phyloP scores from a whole-genome alignment of 1,140 invertebrate species.

The Liolophura sinensis region DNA sequence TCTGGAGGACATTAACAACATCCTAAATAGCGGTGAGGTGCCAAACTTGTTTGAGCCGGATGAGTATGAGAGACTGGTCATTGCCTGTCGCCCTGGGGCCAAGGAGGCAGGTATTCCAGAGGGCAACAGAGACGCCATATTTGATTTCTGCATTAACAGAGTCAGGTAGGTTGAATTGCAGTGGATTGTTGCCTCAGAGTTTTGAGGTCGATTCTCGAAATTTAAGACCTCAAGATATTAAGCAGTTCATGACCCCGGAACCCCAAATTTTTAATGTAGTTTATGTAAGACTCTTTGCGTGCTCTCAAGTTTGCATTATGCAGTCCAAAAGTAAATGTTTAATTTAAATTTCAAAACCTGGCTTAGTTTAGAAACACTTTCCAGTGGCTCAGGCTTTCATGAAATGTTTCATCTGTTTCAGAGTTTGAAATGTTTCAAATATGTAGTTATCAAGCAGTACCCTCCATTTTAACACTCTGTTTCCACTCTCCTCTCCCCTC shows the following conservation, averaged over 20 bases:
- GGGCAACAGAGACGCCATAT: conserved; percentile 75
- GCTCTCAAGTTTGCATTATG: too few species aligned
- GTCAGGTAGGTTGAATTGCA: conserved; percentile 42
- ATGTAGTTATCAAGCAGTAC: background rate
- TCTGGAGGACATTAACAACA: conserved; percentile 89
- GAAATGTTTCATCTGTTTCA: too few species aligned
- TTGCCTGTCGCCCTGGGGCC: conserved; percentile 69
- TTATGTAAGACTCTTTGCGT: too few species aligned
- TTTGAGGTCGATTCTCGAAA: background rate
- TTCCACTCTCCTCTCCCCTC: conserved; percentile 15
- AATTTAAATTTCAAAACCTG: background rate
- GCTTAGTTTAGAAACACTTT: background rate
- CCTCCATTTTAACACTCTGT: background rate
- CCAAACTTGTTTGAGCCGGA: conserved; percentile 70
- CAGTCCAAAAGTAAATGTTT: background rate
- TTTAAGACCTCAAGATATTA: too few species aligned
- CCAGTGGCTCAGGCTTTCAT: background rate
- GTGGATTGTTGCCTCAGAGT: too few species aligned
- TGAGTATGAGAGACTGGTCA: conserved; percentile 80
- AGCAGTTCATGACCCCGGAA: too few species aligned
- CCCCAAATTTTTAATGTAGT: too few species aligned
- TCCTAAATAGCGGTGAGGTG: conserved; percentile 63
- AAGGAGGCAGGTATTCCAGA: conserved; percentile 72
- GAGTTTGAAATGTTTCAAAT: background rate
- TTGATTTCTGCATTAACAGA: conserved; percentile 61